Conservation (phyloP, 2,113 vertebrate species). For the Nibea albiflora region DNA sequence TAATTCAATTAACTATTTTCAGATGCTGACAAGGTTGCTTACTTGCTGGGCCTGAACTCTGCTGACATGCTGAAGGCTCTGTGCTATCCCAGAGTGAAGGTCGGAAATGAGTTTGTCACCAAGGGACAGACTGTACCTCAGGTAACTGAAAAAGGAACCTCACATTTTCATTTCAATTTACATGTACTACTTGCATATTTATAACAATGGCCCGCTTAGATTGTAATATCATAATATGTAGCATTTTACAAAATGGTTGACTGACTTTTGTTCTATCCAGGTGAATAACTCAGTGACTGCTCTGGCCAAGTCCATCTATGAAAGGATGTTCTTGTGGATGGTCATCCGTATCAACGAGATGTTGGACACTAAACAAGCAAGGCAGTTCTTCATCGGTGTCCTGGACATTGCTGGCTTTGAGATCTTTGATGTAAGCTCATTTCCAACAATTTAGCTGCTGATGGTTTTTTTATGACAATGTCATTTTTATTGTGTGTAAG, state of each 20-base stretch:
- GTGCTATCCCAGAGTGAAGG: constrained; percentile 76
- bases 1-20: constrained; percentile 9
- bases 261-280: constrained; percentile 26
- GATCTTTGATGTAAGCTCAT: constrained; percentile 85
- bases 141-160: constrained; percentile 8
- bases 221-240: not conserved
- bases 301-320: constrained; percentile 81
- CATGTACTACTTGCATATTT: not conserved
- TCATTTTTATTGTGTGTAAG: not conserved
- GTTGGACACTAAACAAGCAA: constrained; percentile 81
- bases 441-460: not conserved
- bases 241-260: not conserved
- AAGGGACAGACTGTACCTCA: constrained; percentile 76
- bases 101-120: constrained; percentile 76
- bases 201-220: not conserved
- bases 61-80: constrained; percentile 79
- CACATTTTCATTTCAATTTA: not conserved
- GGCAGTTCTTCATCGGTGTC: constrained; percentile 92
- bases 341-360: constrained; percentile 82
- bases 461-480: not conserved
- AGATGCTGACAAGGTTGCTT: constrained; percentile 77
- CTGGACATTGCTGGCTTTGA: constrained; percentile 90
- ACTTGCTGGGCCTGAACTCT: constrained; percentile 76
- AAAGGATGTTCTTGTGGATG: constrained; percentile 85
- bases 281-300: constrained; percentile 74